These are phyloP conservation scores for Hipparchia semele DNA, from an alignment of 2,888 invertebrate species.

Conservation along the genomic window DNA sequence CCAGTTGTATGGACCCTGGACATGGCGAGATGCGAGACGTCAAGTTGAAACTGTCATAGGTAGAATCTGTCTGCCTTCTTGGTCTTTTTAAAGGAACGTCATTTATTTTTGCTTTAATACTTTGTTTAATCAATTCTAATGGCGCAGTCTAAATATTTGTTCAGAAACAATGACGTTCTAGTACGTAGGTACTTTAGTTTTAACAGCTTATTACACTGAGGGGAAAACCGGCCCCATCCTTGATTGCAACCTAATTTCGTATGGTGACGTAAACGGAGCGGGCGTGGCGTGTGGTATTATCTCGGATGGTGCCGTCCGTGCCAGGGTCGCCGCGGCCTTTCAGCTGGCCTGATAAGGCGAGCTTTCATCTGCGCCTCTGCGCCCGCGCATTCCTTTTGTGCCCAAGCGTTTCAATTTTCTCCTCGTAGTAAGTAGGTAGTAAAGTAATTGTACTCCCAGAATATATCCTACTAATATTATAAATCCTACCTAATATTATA, in stretches of 20 bases:
- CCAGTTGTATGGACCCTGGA: too few relatives aligned
- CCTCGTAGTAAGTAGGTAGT: not conserved
- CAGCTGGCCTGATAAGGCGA: constrained; percentile 66
- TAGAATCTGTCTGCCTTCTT: too few relatives aligned
- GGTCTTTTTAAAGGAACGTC: too few relatives aligned
- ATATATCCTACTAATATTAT: too few relatives aligned
- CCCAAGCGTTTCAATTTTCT: constrained; percentile 16
- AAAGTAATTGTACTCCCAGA: not conserved
- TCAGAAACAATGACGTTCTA: too few relatives aligned
- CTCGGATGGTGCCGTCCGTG: constrained; percentile 67
- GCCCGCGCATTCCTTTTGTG: constrained; percentile 53
- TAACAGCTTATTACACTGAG: constrained; percentile 23
- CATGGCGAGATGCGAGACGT: too few relatives aligned
- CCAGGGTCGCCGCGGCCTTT: constrained; percentile 64
- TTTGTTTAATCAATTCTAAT: not conserved
- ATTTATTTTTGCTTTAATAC: too few relatives aligned
- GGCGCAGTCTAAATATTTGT: not conserved
- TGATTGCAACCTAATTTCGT: constrained; percentile 42
- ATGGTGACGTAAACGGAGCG: constrained; percentile 51
- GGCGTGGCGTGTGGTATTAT: constrained; percentile 66
- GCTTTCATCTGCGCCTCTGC: constrained; percentile 53
- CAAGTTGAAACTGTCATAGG: too few relatives aligned
- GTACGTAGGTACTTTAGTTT: not conserved
- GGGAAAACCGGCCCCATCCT: constrained; percentile 44
- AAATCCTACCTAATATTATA: too few relatives aligned